phyloP scores from a whole-genome alignment of 2,113 vertebrate genomes.

The Tragelaphus scriptus region DNA sequence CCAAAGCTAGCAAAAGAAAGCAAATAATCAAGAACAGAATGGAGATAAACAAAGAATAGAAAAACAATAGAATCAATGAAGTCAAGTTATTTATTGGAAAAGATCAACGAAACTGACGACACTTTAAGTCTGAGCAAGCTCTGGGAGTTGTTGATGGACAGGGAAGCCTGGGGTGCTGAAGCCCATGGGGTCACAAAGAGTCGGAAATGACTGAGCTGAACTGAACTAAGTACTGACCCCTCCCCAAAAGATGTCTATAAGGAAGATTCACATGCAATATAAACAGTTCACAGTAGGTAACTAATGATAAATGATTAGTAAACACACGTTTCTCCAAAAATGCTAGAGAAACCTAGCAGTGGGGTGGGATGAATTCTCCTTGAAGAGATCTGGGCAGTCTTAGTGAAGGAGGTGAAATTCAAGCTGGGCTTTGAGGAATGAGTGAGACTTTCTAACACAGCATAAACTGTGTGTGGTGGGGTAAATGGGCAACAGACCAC shows the following conservation, averaged over 20 bases:
- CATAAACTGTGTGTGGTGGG: background rate
- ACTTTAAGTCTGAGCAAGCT: background rate
- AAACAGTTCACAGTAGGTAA: background rate
- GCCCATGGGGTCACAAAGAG: background rate
- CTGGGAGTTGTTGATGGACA: background rate
- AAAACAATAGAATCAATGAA: background rate
- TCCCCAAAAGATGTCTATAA: background rate
- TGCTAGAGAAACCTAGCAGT: background rate
- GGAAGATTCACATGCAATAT: background rate
- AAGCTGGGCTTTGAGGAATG: background rate
- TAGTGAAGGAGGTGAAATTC: background rate
- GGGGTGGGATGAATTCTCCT: background rate
- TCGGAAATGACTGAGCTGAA: background rate
- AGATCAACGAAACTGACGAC: background rate
- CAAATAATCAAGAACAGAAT: background rate
- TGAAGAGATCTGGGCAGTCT: background rate
- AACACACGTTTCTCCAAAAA: background rate
- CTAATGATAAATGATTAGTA: background rate
- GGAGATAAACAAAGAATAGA: background rate
- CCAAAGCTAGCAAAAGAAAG: background rate
- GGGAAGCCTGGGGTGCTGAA: background rate
- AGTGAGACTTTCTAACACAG: background rate
- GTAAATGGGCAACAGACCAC: background rate
- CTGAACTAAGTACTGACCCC: background rate
- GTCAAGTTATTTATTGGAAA: background rate